Conservation (phyloP, 2,113 vertebrate species). For the Bos taurus region ARS-UCD2.0 NC_037335.1:57623001-57623500, state of each 20-base stretch:
- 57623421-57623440: background rate
- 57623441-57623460: background rate
- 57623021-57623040: background rate
- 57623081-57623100: background rate
- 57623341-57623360: background rate
- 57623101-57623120: background rate
- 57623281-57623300: conserved; percentile 29
- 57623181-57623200: conserved; percentile 20
- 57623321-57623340: conserved; percentile 10
- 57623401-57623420: conserved; percentile 3
- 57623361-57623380: conserved; percentile 41
- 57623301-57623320: background rate
- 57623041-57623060: background rate
- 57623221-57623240: conserved; percentile 47
- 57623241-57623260: conserved; percentile 49
- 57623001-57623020: background rate
- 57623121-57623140: background rate
- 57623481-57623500: background rate
- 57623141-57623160: background rate
- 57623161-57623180: background rate
- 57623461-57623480: conserved; percentile 14
- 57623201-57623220: background rate
- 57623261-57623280: conserved; percentile 13
- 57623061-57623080: background rate
- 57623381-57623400: conserved; percentile 10